Percentiles rank a stretch among this genome's conserved stretches.
Conservation (phyloP, 2,113 vertebrate species). For the Lontra canadensis region DNA sequence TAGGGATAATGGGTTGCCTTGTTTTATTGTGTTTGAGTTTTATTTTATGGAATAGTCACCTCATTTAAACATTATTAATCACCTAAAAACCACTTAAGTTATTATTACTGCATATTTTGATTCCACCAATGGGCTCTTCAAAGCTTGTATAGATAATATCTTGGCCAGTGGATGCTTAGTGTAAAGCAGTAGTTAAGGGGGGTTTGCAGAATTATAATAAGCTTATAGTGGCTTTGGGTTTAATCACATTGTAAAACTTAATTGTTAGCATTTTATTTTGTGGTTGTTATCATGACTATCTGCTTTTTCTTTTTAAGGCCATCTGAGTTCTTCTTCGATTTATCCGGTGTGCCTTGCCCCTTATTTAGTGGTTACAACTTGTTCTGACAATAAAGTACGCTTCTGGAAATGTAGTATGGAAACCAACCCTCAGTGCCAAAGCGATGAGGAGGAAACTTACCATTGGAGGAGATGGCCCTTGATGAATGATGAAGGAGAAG, state of each 20-base stretch:
- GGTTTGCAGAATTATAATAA: background rate
- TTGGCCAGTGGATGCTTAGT: background rate
- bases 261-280: background rate
- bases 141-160: background rate
- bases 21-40: background rate
- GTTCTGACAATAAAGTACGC: constrained; percentile 95
- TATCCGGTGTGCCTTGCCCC: constrained; percentile 98
- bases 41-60: constrained; percentile 18
- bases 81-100: background rate
- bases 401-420: constrained; percentile 97
- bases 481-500: constrained; percentile 95
- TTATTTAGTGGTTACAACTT: constrained; percentile 97
- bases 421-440: constrained; percentile 62
- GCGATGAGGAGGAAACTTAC: constrained; percentile 84
- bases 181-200: background rate
- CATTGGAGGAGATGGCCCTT: constrained; percentile 95
- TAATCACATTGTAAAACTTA: constrained; percentile 22
- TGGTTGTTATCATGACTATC: background rate
- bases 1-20: constrained; percentile 17
- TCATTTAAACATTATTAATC: constrained; percentile 12
- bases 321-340: constrained; percentile 98
- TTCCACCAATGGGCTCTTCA: background rate
- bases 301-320: constrained; percentile 86
- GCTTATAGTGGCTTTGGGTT: background rate
- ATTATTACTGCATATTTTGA: constrained; percentile 2